Evolutionary conservation across 2,797 vertebrate species (phyloP), one percentile per base, ranked within the genome.

Genomic region (Melanotaenia trifasciata): DNA sequence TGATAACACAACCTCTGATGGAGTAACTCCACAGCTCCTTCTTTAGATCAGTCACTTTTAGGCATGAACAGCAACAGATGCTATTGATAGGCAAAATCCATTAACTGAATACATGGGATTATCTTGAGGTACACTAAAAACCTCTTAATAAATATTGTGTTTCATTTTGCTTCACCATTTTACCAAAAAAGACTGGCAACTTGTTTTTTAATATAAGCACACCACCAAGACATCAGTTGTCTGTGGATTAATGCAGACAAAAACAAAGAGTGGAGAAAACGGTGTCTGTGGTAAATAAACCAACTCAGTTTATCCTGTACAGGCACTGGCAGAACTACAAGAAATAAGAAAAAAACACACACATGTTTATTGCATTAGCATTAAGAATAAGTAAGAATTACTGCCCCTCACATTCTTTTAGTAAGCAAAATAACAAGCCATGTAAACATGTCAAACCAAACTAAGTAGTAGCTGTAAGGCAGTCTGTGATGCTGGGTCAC

Each of bases 381-480:
- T 30, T 30, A 3, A 57, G 16, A 26, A 14, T 14, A 8, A 57
- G 54, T 14, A 28, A 18, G 54, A 57, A 30, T 57, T 57, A 32
- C 14, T 18, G 28, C 13, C 54, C 16, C 20, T 57, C 28, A 30
- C 16, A 57, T 57, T 57, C 26, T 47, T 32, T 18, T 32, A 30
- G 14, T 32, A 9, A 57, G 12, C 2, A 32, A 32, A 57, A 57
- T 32, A 32, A 18, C 7, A 57, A 32, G 24, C 5, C 13, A 9
- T 57, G 16, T 57, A 16, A 57, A 57, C 54, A 32, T 57, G 54
- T 57, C 54, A 57, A 30, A 57, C 14, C 54, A 32, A 57, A 28
- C 54, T 56, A 14, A 30, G 13, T 18, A 56, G 30, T 14, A 13
- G 28, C 54, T 30, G 54, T 32, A 57, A 57, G 28, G 54, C 26